Evolutionary conservation across 2,797 vertebrate genomes (phyloP).

Genomic region (Triplophysa bombifrons): DNA sequence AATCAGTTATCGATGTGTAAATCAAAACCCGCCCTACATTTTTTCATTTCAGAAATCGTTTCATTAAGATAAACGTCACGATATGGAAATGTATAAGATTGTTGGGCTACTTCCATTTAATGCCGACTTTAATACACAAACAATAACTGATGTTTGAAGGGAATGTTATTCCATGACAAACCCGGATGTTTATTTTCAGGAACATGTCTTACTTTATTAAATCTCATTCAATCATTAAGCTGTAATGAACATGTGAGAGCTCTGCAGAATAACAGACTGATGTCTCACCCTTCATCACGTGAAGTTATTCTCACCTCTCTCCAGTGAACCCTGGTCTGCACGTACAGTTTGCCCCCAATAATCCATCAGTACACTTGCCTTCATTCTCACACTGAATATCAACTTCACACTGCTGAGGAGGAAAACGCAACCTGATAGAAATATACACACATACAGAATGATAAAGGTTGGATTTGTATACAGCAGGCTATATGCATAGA

Average conservation of each 20-base stretch:
- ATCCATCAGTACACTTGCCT: slow-evolving; percentile 76
- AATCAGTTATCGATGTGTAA: too few relatives aligned
- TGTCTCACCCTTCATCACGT: too few relatives aligned
- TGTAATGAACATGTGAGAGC: not conserved
- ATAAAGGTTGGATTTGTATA: not conserved
- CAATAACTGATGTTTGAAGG: not conserved
- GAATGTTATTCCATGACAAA: not conserved
- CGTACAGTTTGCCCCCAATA: slow-evolving; percentile 87
- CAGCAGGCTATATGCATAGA: too few relatives aligned
- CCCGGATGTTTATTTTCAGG: not conserved
- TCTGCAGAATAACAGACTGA: not conserved
- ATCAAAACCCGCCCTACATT: too few relatives aligned
- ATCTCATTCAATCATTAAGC: not conserved
- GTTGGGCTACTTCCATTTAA: too few relatives aligned
- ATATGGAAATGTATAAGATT: too few relatives aligned
- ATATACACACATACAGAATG: not conserved
- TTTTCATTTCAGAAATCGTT: too few relatives aligned
- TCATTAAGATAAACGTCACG: too few relatives aligned
- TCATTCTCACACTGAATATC: slow-evolving; percentile 81
- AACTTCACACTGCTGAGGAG: slow-evolving; percentile 80
- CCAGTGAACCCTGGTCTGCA: slow-evolving; percentile 86
- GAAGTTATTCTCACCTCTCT: slow-evolving; percentile 76
- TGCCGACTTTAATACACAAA: too few relatives aligned
- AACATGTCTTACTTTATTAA: not conserved
- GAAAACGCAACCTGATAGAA: slow-evolving; percentile 79